These are phyloP conservation scores for Haliaeetus leucogaster DNA, from an alignment of 2,113 vertebrate genomes.

Conservation along the genomic window DNA sequence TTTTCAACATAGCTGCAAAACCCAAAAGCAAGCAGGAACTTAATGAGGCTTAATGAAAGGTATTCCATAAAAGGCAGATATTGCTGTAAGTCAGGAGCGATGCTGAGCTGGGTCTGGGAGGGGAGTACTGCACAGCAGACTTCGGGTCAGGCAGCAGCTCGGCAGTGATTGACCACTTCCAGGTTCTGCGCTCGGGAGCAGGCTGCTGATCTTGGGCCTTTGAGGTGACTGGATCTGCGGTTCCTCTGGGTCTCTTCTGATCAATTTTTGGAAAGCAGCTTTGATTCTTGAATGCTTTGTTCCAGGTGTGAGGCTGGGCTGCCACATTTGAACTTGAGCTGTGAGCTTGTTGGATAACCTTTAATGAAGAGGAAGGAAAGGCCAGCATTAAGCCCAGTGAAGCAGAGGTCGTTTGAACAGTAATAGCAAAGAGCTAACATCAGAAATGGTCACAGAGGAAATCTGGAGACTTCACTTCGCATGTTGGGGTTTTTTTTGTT, in stretches of 20 bases:
- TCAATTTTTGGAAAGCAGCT: not conserved
- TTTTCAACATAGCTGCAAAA: not conserved
- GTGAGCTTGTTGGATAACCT: not conserved
- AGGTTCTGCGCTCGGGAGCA: not conserved
- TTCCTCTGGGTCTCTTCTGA: not conserved
- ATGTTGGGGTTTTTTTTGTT: not conserved
- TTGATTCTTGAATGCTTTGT: not conserved
- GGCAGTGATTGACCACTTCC: accelerated
- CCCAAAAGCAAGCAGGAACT: not conserved
- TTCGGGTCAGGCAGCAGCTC: not conserved
- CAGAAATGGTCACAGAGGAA: not conserved
- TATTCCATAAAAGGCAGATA: not conserved
- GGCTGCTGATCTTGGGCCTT: not conserved
- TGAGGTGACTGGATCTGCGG: not conserved
- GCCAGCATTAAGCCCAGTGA: accelerated
- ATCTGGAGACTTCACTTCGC: not conserved
- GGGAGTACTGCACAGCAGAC: too few species aligned
- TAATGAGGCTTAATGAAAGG: not conserved
- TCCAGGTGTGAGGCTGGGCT: not conserved
- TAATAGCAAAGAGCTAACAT: not conserved
- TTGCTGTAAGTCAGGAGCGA: not conserved
- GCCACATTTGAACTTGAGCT: accelerated
- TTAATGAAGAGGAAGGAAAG: not conserved
- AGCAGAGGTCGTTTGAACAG: not conserved
- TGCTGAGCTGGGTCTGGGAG: not conserved